Base-by-base conservation (phyloP, 2,888 invertebrate genomes). In the Halocaridina rubra region DNA sequence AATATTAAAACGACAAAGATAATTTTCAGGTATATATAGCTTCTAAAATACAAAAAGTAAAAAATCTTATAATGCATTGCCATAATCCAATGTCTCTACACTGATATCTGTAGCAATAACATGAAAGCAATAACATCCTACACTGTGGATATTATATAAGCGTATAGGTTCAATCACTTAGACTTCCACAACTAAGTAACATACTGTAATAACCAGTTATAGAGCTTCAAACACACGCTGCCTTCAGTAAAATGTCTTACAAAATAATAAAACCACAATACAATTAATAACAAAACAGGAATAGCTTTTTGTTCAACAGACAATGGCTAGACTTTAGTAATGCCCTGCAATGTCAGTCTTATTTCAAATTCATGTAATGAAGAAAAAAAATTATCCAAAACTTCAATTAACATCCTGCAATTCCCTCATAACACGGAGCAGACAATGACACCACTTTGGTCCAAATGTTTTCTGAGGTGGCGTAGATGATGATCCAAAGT, bases 31-130 rank as follows among this genome's bases (percentile, higher is more conserved):
- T n/a, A 71, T 33, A 32, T 19, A 33, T 33, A 74, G n/a, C 13
- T 74, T 74, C 16, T n/a, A n/a, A 74, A 10, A 10, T 22, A 46
- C n/a, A 74, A 33, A 74, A 27, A 5, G 10, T 39, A 74, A 46
- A 74, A 46, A 46, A 46, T 74, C 27, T 46, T 46, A 74, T 46
- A 33, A 32, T 33, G 16, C 30, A 8, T 33, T 74, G 27, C 46
- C 46, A 39, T 3, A 22, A 22, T 74, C 46, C 33, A 46, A 33
- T 39, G 72, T 74, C 24, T 24, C 72, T 24, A 74, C 19, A 74
- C 32, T 74, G 22, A 33, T 46, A 74, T 46, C 72, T 46, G 24
- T 46, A 27, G 39, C 72, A 74, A 74, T 33, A 74, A 74, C 46
- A 74, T 53, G 53, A 74, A 74, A 74, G 46, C 72, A 74, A 74